phyloP scores from a whole-genome alignment of 2,888 invertebrate species.

The Rhabditophanes sp. region DNA sequence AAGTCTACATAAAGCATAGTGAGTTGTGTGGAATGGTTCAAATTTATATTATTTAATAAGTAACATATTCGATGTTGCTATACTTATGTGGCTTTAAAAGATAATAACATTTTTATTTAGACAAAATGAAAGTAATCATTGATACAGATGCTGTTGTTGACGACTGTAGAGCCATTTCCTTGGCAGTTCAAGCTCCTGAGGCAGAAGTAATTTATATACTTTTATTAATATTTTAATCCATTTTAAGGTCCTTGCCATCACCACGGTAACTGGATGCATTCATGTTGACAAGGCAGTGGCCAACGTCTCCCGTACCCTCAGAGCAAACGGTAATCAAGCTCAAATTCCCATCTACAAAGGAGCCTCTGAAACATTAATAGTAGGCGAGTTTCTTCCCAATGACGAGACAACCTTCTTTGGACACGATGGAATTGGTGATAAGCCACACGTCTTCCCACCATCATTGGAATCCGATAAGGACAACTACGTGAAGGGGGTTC shows the following conservation, averaged over 20 bases:
- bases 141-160: constrained; percentile 36
- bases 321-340: constrained; percentile 16
- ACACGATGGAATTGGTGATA: constrained; percentile 26
- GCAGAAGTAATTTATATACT: constrained; percentile 10
- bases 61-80: too few species aligned
- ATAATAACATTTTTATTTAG: too few species aligned
- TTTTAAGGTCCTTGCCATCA: constrained; percentile 23
- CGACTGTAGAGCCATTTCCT: constrained; percentile 25
- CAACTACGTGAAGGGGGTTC: constrained; percentile 12
- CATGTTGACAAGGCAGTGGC: constrained; percentile 27
- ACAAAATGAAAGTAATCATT: constrained; percentile 12
- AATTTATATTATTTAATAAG: too few species aligned
- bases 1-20: too few species aligned
- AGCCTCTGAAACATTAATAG: constrained; percentile 24
- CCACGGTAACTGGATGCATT: constrained; percentile 24
- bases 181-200: constrained; percentile 21
- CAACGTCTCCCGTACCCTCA: constrained; percentile 27
- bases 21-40: too few species aligned
- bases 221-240: background rate
- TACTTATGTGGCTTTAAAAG: too few species aligned
- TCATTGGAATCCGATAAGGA: too few species aligned
- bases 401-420: constrained; percentile 27
- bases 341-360: constrained; percentile 39
- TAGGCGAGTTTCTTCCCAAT: constrained; percentile 13
- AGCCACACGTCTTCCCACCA: constrained; percentile 18